Evolutionary conservation across 1,140 invertebrate species (phyloP).

Genomic region (Diabrotica undecimpunctata): DNA sequence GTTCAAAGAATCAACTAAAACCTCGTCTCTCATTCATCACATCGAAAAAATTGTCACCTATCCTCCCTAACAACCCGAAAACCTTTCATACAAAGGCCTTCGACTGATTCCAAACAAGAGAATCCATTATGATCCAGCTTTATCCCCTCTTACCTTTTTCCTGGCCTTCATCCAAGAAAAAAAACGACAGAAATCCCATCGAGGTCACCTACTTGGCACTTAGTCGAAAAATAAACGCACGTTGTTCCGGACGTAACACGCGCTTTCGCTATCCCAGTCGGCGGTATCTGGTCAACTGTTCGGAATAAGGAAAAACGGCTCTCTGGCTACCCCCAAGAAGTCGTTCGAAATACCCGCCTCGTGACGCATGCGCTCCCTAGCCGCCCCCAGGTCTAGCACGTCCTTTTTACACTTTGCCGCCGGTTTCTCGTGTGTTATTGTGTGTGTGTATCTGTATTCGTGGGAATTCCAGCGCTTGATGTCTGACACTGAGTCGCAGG

Average conservation of each 20-base stretch:
- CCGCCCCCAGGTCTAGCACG: slow-evolving; percentile 12
- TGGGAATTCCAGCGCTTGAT: background rate
- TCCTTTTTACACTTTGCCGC: slow-evolving; percentile 6
- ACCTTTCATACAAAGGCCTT: no score
- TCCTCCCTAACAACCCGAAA: no score
- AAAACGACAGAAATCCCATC: slow-evolving; percentile 6
- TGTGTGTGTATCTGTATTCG: background rate
- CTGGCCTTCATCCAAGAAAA: slow-evolving; percentile 11
- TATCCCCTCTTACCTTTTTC: slow-evolving; percentile 7
- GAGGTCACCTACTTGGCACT: slow-evolving; percentile 16
- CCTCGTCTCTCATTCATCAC: no score
- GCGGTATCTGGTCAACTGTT: slow-evolving; percentile 1
- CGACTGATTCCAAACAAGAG: slow-evolving; percentile 3
- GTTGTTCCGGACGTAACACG: background rate
- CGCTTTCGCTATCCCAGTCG: background rate
- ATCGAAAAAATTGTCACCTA: no score
- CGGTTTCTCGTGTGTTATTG: background rate
- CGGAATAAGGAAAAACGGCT: background rate
- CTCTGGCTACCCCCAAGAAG: background rate
- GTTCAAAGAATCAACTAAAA: no score
- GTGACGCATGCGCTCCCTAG: background rate
- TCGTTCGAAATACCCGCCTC: slow-evolving; percentile 1
- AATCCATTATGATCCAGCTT: background rate
- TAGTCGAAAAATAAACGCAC: background rate
- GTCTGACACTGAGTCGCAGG: background rate